phyloP scores from a whole-genome alignment of 2,888 invertebrate genomes.

The Eurytoma californica region DNA sequence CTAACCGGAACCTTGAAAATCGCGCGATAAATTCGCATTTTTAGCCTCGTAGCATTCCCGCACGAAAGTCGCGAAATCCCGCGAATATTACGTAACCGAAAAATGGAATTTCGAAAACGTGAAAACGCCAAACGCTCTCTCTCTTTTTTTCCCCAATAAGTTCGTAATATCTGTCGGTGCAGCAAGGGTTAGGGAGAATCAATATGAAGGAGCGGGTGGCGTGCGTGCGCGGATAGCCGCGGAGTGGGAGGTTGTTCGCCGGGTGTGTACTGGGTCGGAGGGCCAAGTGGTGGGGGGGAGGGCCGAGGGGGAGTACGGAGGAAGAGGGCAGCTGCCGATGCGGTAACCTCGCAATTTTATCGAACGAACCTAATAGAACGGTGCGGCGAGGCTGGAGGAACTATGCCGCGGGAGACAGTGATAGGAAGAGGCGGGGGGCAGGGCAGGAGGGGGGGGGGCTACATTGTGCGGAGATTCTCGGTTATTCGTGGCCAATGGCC shows the following conservation, averaged over 20 bases:
- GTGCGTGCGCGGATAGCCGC: no score
- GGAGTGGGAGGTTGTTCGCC: not conserved
- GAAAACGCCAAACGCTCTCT: not conserved
- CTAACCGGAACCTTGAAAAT: no score
- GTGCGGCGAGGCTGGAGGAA: not conserved
- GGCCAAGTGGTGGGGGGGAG: no score
- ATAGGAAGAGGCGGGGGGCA: not conserved
- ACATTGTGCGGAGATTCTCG: constrained; percentile 7
- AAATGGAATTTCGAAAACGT: constrained; percentile 4
- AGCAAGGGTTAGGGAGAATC: constrained; percentile 26
- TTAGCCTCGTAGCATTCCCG: no score
- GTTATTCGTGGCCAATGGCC: constrained; percentile 22
- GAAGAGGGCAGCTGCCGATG: constrained; percentile 10
- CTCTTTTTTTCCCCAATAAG: not conserved
- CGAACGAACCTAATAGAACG: constrained; percentile 36
- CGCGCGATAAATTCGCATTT: no score
- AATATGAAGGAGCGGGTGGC: constrained; percentile 31
- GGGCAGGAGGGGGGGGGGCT: not conserved
- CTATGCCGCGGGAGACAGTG: not conserved
- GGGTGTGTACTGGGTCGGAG: constrained; percentile 6
- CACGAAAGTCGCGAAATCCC: not conserved
- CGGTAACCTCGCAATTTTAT: constrained; percentile 45
- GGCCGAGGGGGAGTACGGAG: not conserved
- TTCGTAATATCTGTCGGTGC: not conserved
- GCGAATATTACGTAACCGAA: no score